Evolutionary conservation across 64 coral and sea anemone genomes (phyloP).

Genomic region (Stylophora pistillata): DNA sequence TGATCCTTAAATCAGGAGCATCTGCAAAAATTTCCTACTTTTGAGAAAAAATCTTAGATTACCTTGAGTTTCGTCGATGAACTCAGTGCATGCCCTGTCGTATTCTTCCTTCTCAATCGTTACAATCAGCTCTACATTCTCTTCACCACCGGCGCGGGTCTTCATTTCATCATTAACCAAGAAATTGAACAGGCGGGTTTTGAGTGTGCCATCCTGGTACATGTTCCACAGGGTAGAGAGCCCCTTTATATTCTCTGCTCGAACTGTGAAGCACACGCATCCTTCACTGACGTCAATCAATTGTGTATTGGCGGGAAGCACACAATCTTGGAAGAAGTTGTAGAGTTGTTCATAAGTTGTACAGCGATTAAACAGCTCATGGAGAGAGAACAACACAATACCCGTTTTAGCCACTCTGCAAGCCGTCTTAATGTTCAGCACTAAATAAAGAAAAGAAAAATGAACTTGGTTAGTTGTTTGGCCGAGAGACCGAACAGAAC

Average conservation of each 20-base stretch:
- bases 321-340: not conserved
- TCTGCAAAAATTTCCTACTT: too few species aligned
- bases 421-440: not conserved
- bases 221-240: not conserved
- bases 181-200: not conserved
- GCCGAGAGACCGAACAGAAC: too few species aligned
- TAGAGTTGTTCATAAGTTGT: not conserved
- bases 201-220: not conserved
- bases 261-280: not conserved
- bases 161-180: not conserved
- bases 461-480: too few species aligned
- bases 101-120: not conserved
- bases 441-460: not conserved
- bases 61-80: not conserved
- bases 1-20: too few species aligned
- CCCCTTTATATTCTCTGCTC: not conserved
- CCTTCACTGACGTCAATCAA: not conserved
- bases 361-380: not conserved
- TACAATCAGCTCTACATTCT: not conserved
- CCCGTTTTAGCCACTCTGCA: not conserved
- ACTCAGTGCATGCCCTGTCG: not conserved
- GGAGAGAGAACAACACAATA: not conserved
- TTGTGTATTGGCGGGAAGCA: not conserved
- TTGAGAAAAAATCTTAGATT: not conserved
- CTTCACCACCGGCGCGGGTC: not conserved